phyloP scores from a whole-genome alignment of 2,888 invertebrate genomes.

The Drosophila meridiana region DNA sequence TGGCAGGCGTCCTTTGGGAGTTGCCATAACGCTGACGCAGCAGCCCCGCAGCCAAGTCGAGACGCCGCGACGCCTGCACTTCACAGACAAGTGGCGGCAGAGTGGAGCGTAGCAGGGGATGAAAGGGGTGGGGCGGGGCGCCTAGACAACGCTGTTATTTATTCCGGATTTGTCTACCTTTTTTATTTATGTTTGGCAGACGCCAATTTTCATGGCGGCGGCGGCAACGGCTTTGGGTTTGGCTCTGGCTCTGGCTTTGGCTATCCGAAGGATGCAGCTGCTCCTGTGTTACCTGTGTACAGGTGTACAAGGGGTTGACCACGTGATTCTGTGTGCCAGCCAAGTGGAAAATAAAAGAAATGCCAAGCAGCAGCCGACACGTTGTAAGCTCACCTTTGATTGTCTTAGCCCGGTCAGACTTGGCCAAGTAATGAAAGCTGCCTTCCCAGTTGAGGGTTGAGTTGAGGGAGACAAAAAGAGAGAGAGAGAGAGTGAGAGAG shows the following conservation, averaged over 20 bases:
- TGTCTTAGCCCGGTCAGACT: constrained; percentile 73
- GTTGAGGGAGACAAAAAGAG: neutral
- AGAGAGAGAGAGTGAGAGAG: neutral
- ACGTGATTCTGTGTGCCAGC: constrained; percentile 61
- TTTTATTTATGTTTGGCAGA: constrained; percentile 81
- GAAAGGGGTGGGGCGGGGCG: neutral
- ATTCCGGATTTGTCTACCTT: constrained; percentile 82
- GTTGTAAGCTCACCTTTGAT: constrained; percentile 75
- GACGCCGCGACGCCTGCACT: constrained; percentile 50
- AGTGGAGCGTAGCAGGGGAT: accelerated
- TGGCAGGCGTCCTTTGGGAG: constrained; percentile 34
- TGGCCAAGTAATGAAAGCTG: constrained; percentile 63
- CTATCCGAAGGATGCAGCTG: constrained; percentile 59
- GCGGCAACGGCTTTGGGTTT: constrained; percentile 40
- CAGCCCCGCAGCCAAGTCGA: constrained; percentile 39
- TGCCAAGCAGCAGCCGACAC: constrained; percentile 41
- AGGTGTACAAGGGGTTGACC: constrained; percentile 41
- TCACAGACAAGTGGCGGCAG: constrained; percentile 11
- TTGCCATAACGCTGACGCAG: constrained; percentile 79
- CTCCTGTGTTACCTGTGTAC: neutral
- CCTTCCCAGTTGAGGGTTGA: constrained; percentile 32
- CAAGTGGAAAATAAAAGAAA: constrained; percentile 74
- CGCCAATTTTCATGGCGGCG: constrained; percentile 79
- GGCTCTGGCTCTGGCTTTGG: constrained; percentile 21
- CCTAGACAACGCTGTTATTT: constrained; percentile 78